A percentile compares a stretch with the other conserved stretches of the same genome.
Conservation (phyloP, 2,113 vertebrate species). For the Elaphurus davidianus region DNA sequence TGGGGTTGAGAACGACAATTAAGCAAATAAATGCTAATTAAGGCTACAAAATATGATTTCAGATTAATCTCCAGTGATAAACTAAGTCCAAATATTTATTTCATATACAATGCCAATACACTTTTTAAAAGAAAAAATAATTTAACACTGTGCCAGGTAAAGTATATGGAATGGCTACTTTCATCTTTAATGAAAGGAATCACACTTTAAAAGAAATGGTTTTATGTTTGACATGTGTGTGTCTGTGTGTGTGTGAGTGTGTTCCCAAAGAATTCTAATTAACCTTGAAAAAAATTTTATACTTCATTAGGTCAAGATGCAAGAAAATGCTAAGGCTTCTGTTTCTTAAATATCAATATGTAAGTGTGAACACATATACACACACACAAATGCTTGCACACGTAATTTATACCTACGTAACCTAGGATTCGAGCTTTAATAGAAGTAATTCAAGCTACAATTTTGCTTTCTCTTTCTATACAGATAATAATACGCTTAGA, state of each 20-base stretch:
- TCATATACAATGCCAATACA: conserved; percentile 62
- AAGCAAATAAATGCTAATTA: conserved; percentile 88
- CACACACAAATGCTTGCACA: neutral
- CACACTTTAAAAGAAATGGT: neutral
- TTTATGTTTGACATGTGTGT: conserved; percentile 41
- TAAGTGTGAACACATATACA: neutral
- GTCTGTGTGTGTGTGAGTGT: neutral
- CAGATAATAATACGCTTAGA: conserved; percentile 55
- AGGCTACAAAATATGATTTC: conserved; percentile 81
- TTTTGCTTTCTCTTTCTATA: conserved; percentile 29
- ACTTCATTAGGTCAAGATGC: conserved; percentile 4
- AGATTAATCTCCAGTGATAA: conserved; percentile 80
- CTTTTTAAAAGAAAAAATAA: conserved; percentile 24
- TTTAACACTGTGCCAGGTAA: conserved; percentile 13
- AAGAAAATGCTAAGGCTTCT: conserved; percentile 34
- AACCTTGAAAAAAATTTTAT: neutral
- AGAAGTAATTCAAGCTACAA: conserved; percentile 27
- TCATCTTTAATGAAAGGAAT: conserved; percentile 7
- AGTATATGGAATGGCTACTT: conserved; percentile 41
- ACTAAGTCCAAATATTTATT: conserved; percentile 85
- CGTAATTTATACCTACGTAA: conserved; percentile 15
- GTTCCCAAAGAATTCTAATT: conserved; percentile 29
- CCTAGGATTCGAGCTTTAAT: neutral
- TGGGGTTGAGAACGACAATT: conserved; percentile 86
- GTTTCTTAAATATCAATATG: neutral